Evolutionary conservation across 2,113 vertebrate genomes (phyloP).

Genomic region (Dasypus novemcinctus): DNA sequence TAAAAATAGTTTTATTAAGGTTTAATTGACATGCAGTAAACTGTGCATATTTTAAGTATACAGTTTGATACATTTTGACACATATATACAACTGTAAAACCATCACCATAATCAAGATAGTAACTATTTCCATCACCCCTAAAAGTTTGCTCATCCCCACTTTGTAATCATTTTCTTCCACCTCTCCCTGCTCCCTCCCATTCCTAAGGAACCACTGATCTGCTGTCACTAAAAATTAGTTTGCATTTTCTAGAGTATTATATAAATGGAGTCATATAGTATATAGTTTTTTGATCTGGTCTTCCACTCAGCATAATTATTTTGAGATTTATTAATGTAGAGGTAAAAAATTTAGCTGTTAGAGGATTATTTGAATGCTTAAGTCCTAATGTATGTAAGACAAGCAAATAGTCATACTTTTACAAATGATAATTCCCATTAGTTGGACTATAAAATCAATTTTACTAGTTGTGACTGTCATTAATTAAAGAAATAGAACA

Average conservation of each 20-base stretch:
- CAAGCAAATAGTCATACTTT: constrained; percentile 2
- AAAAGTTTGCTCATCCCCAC: background rate
- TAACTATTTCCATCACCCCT: background rate
- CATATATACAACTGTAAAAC: background rate
- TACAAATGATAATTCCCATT: background rate
- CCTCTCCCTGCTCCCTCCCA: background rate
- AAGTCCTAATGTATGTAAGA: background rate
- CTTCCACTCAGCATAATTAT: background rate
- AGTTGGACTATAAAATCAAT: background rate
- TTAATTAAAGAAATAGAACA: background rate
- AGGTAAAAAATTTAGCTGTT: constrained; percentile 16
- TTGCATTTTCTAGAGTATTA: constrained; percentile 39
- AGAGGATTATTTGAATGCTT: background rate
- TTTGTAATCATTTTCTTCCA: background rate
- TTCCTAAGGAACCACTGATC: background rate
- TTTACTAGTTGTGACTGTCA: background rate
- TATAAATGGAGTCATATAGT: background rate
- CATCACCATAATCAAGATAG: background rate
- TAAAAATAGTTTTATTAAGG: background rate
- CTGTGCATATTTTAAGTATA: background rate
- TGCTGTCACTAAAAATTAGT: background rate
- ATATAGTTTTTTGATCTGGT: background rate
- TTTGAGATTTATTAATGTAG: background rate
- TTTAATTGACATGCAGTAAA: constrained; percentile 28
- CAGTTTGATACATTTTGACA: background rate